A percentile compares a stretch with the other conserved stretches of the same genome.
phyloP scores from a whole-genome alignment of 2,113 vertebrate genomes.

The Chaetops frenatus region DNA sequence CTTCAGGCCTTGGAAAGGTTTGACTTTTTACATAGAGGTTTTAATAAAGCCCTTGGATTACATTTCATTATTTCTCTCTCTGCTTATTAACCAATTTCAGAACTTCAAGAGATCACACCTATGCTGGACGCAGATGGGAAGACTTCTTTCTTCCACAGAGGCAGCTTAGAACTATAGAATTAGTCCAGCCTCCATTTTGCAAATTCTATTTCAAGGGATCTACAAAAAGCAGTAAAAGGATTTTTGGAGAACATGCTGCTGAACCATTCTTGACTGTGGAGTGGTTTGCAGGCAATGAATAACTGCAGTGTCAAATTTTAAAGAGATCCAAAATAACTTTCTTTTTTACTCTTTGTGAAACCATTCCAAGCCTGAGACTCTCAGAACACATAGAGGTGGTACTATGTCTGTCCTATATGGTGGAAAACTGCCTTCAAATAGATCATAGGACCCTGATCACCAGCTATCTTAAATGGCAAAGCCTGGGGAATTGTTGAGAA shows the following conservation, averaged over 20 bases:
- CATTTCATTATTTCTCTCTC: not conserved
- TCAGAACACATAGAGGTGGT: not conserved
- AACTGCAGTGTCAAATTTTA: not conserved
- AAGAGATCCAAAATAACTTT: not conserved
- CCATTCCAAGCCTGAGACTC: not conserved
- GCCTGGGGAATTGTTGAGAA: not conserved
- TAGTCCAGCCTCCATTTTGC: not conserved
- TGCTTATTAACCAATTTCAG: not conserved
- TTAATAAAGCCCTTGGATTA: not conserved
- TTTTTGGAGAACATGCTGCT: not conserved
- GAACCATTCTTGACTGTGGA: not conserved
- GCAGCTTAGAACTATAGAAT: not conserved
- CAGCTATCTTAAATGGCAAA: not conserved
- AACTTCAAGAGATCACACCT: not conserved
- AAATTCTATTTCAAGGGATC: not conserved
- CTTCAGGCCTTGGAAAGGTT: not conserved
- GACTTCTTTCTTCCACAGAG: not conserved
- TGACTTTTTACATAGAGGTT: not conserved
- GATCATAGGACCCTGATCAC: not conserved
- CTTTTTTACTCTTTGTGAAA: not conserved
- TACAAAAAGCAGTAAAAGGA: not conserved
- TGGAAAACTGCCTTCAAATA: not conserved
- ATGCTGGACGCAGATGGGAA: not conserved
- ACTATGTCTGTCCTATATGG: not conserved
- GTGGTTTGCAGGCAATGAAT: not conserved